Evolutionary conservation across 2,113 vertebrate species (phyloP), one percentile per base, ranked within the genome.

Genomic region (Anguilla rostrata): DNA sequence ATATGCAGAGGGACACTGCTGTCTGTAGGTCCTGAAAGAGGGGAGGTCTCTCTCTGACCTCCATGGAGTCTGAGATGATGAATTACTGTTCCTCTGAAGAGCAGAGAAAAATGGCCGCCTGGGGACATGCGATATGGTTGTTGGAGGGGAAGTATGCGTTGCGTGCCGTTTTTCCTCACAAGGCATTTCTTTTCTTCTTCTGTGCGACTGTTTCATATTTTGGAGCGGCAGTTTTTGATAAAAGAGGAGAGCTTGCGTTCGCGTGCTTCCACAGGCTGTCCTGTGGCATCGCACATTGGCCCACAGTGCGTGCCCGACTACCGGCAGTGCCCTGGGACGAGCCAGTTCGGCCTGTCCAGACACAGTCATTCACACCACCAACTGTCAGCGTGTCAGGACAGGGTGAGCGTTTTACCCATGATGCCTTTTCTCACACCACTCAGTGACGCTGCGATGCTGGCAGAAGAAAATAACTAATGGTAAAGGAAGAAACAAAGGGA

Each of bases 351-450:
- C 46, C 95, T 94, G 22, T 92, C 95, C 9, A 95, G 85, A 92
- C 92, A 94, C 91, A 99, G 98, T 91, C 97, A 99, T 96, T 41
- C 90, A 99, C 87, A 93, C 88, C 86, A 96, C 99, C 85, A 93
- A 96, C 87, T 97, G 96, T 41, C 92, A 89, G 46, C 57, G 92
- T 2, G 93, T 98, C 87, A 95, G 96, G 82, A 98, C 94, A 83
- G 97, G 95, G 98, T 99, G 90, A 87, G 96, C 39, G 39, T 34
- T 12, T 34, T 75, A n/a, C 71, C 71, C 71, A 75, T 15, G 60
- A 66, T 34, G 18, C 60, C 60, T 53, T 53, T 53, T 53, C 49
- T 53, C 49, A 53, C 49, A 53, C 49, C 49, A 53, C 49, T 53
- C 49, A 14, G 49, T 53, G 11, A 53, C 7, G 11, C 49, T 53